Percentiles rank a stretch among this genome's conserved stretches.
Conservation (phyloP, 2,113 vertebrate species). For the Pholis gunnellus region DNA sequence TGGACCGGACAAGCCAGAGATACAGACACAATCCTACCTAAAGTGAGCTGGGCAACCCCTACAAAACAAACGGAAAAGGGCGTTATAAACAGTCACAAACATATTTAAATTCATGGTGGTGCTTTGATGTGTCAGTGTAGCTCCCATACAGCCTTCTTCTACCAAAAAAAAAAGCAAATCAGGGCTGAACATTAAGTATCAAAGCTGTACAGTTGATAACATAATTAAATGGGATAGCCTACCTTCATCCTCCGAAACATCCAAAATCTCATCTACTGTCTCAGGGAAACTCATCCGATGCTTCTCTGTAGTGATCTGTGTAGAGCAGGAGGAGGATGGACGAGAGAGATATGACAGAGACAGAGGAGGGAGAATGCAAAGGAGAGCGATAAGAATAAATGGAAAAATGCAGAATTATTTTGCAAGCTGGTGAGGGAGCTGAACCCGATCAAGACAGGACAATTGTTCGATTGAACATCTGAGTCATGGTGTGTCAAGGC, state of each 20-base stretch:
- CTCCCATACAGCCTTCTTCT: slow-evolving; percentile 41
- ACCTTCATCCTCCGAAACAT: slow-evolving; percentile 99
- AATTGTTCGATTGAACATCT: slow-evolving; percentile 11
- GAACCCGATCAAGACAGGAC: slow-evolving; percentile 21
- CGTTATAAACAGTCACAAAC: slow-evolving; percentile 48
- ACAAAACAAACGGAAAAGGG: slow-evolving; percentile 78
- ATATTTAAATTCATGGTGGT: not conserved
- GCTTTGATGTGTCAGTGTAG: slow-evolving; percentile 23
- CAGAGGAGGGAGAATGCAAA: not conserved
- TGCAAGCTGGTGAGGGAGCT: slow-evolving; percentile 23
- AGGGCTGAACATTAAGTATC: slow-evolving; percentile 48
- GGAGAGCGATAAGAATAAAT: slow-evolving; percentile 3
- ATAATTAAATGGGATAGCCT: slow-evolving; percentile 40
- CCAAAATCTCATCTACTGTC: slow-evolving; percentile 96
- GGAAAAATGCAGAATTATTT: not conserved
- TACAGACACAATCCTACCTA: slow-evolving; percentile 85
- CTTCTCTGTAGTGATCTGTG: slow-evolving; percentile 89
- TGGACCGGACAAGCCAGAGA: slow-evolving; percentile 76
- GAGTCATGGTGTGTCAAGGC: slow-evolving; percentile 14
- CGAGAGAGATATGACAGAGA: not conserved
- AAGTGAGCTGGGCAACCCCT: slow-evolving; percentile 86
- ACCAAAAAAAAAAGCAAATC: slow-evolving; percentile 18
- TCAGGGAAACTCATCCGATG: slow-evolving; percentile 98
- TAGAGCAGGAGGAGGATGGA: slow-evolving; percentile 20
- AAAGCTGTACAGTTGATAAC: not conserved